Evolutionary conservation across 2,797 vertebrate genomes (phyloP).

Genomic region (Channallabes apus): DNA sequence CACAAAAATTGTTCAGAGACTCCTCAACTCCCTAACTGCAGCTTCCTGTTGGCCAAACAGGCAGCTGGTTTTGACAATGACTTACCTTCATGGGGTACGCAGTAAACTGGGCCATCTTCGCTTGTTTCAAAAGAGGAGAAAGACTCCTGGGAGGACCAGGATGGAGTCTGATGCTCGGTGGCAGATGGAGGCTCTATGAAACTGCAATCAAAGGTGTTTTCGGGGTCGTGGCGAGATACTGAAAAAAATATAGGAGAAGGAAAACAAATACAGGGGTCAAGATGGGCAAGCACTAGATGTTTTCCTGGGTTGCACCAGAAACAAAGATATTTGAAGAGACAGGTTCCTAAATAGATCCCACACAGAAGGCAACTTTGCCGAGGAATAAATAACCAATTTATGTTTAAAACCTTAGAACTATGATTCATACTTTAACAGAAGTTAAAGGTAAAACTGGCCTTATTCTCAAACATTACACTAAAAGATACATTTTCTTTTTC

Average conservation of each 20-base stretch:
- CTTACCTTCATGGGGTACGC: slow-evolving; percentile 94
- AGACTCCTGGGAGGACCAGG: slow-evolving; percentile 95
- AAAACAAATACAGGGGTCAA: slow-evolving; percentile 63
- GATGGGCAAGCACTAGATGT: slow-evolving; percentile 58
- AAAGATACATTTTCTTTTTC: background rate
- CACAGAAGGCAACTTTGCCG: background rate
- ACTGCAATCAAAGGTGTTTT: slow-evolving; percentile 97
- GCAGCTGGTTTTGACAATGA: slow-evolving; percentile 52
- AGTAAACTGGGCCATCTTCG: slow-evolving; percentile 95
- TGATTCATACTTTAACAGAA: background rate
- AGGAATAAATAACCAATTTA: background rate
- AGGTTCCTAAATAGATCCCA: background rate
- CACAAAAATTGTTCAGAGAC: slow-evolving; percentile 47
- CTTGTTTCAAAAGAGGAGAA: slow-evolving; percentile 97
- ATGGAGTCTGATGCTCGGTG: slow-evolving; percentile 87
- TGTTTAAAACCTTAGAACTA: background rate
- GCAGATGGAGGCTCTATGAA: slow-evolving; percentile 93
- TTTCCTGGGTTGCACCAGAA: slow-evolving; percentile 65
- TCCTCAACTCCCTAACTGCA: slow-evolving; percentile 41
- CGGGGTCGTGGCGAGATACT: slow-evolving; percentile 96
- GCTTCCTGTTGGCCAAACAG: slow-evolving; percentile 50
- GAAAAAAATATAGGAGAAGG: slow-evolving; percentile 44
- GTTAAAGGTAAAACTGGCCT: background rate
- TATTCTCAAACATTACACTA: background rate
- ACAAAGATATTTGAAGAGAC: slow-evolving; percentile 52